Percentiles rank a stretch among this genome's conserved stretches.
phyloP scores from a whole-genome alignment of 2,113 vertebrate genomes.

The Holacanthus passer region DNA sequence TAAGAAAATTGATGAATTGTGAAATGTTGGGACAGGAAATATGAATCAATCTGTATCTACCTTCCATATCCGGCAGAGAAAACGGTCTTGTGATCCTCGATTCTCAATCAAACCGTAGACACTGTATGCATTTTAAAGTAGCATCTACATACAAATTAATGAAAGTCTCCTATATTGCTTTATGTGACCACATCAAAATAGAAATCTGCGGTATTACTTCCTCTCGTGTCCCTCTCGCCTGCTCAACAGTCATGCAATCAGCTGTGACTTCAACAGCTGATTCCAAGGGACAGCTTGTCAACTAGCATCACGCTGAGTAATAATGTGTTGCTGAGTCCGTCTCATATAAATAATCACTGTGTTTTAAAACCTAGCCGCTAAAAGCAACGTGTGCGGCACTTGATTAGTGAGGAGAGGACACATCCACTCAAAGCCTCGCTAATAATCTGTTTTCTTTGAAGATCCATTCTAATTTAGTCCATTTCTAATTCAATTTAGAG shows the following conservation, averaged over 20 bases:
- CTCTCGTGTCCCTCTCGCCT: constrained; percentile 43
- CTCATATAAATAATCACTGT: constrained; percentile 58
- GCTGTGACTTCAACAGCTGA: constrained; percentile 67
- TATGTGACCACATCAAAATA: constrained; percentile 8
- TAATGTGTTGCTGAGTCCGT: constrained; percentile 56
- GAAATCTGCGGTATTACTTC: constrained; percentile 43
- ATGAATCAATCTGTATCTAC: background rate
- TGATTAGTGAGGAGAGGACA: constrained; percentile 44
- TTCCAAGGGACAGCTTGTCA: constrained; percentile 75
- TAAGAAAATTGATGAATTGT: too few relatives aligned
- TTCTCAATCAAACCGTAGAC: background rate
- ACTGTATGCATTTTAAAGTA: background rate
- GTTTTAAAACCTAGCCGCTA: constrained; percentile 43
- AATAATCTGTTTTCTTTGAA: constrained; percentile 48
- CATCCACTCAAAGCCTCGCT: constrained; percentile 18
- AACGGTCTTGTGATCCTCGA: background rate
- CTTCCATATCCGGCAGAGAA: too few relatives aligned
- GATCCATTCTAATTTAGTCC: background rate
- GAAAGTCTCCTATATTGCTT: background rate
- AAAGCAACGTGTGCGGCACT: constrained; percentile 18
- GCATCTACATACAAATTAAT: background rate
- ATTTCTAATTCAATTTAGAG: constrained; percentile 39
- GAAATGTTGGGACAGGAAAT: background rate
- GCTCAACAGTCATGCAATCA: constrained; percentile 60
- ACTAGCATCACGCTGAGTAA: constrained; percentile 68